These are phyloP conservation scores for Oxycera nigricornis DNA, from an alignment of 2,888 invertebrate species.

Conservation along the genomic window DNA sequence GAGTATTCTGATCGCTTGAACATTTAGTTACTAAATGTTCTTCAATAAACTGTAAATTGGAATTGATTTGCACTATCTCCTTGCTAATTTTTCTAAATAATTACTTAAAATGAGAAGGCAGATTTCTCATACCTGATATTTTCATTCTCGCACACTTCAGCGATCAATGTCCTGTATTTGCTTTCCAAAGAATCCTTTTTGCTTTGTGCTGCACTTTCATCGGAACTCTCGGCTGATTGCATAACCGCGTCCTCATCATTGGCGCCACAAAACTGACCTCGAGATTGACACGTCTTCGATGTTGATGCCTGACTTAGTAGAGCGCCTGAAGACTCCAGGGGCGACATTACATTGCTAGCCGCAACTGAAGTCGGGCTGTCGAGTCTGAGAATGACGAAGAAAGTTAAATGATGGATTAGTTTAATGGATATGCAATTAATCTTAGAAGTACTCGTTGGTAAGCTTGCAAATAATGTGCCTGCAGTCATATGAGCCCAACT, in stretches of 20 bases:
- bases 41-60: no score
- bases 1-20: no score
- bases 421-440: no score
- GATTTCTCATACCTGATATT: constrained; percentile 53
- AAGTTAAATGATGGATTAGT: constrained; percentile 7
- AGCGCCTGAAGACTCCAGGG: background rate
- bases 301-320: constrained; percentile 36
- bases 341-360: background rate
- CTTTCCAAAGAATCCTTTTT: constrained; percentile 54
- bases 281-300: constrained; percentile 23
- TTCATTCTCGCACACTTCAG: constrained; percentile 56
- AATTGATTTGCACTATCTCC: no score
- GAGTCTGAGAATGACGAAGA: constrained; percentile 2
- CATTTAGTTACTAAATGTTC: no score
- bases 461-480: no score
- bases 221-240: constrained; percentile 51
- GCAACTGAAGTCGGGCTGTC: constrained; percentile 4
- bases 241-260: constrained; percentile 53
- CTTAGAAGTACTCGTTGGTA: no score
- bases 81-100: no score
- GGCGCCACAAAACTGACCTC: constrained; percentile 1
- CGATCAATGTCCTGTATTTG: constrained; percentile 58
- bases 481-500: no score
- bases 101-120: background rate
- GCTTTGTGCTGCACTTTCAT: constrained; percentile 47